These are phyloP conservation scores for Scytalopus superciliaris DNA, from an alignment of 2,113 vertebrate genomes.

Conservation along the genomic window DNA sequence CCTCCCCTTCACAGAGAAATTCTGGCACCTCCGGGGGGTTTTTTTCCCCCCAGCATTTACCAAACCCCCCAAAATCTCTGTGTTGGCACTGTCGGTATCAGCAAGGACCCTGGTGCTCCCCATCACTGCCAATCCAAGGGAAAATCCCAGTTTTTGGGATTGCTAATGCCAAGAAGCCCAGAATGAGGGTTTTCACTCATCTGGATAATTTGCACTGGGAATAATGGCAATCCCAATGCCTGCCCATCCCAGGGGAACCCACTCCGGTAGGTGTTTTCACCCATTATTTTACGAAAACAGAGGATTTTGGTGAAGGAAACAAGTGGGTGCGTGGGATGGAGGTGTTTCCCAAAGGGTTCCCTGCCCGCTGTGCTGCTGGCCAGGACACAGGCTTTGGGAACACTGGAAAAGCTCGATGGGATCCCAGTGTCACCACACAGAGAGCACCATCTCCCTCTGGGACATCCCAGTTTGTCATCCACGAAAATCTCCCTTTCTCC, in stretches of 20 bases:
- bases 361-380: accelerated
- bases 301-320: background rate
- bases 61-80: background rate
- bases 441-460: accelerated
- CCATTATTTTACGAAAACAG: background rate
- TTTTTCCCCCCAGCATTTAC: background rate
- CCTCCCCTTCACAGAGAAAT: slow-evolving; percentile 3
- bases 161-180: accelerated
- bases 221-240: background rate
- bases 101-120: background rate
- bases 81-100: background rate
- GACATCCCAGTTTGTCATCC: background rate
- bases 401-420: accelerated
- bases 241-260: accelerated
- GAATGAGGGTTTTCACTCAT: background rate
- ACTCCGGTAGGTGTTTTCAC: background rate
- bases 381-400: background rate
- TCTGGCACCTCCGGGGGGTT: background rate
- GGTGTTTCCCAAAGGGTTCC: background rate
- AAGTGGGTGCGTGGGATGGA: background rate
- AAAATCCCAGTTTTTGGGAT: background rate
- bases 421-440: accelerated
- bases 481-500: background rate
- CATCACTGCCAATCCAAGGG: accelerated
- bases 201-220: background rate